Base-by-base conservation (phyloP, 2,888 invertebrate species). In the Caenorhabditis virilis region DNA sequence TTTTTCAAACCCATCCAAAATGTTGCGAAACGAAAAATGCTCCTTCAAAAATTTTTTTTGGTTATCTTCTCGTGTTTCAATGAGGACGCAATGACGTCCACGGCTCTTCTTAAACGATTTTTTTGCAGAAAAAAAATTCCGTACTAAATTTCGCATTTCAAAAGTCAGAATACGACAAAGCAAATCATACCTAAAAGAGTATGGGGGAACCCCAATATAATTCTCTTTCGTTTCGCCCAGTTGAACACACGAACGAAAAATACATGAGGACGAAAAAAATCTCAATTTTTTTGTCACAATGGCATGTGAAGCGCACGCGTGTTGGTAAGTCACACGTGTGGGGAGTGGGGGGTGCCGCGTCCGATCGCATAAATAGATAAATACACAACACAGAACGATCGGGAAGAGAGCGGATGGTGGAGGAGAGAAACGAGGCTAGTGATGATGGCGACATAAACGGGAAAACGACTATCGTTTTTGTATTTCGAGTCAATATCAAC, bases 301-400 rank as follows among this genome's bases (percentile, higher is more conserved):
- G 25, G 11, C 61, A 61, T 61, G 61, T 61, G 61, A 61, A 61
- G 41, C 46, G 45, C 61, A 61, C 61, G 48, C 56, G 61, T 39
- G 20, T 41, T 42, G 18, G 23, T 18, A 22, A 36, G 35, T 27
- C 39, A 39, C 61, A 56, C 51, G 61, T 61, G 61, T 47, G 51
- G 61, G 52, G 38, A 18, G 18, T 9, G 9, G 18, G 38, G 38
- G 16, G 38, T 38, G 20, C 16, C 47, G 50, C 55, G 61, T 33
- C 61, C 54, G 50, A 41, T 45, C 20, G 49, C 46, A 55, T 39
- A 47, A 55, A 55, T 51, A 61, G 25, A 46, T 15, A 39, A 38
- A n/a, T 18, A n/a, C 38, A n/a, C 38, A 38, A 9, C 38, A 38
- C 9, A 38, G 38, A 38, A 38, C 20, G 38, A 18, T 38, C 38